Evolutionary conservation across 2,113 vertebrate species (phyloP).

Genomic region (Cyanistes caeruleus): DNA sequence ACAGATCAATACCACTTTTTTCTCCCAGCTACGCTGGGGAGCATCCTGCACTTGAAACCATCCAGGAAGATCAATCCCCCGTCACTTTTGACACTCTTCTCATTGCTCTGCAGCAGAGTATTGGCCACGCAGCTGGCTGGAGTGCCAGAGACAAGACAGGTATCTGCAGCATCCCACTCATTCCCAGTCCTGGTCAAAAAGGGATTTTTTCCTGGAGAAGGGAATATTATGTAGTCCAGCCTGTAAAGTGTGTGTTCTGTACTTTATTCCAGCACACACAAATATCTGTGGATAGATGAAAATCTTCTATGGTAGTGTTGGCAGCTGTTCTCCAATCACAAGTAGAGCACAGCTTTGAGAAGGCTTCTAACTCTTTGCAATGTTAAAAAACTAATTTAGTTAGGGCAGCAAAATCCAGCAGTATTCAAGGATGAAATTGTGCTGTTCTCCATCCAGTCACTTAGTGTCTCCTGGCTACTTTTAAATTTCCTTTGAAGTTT

Average conservation of each 20-base stretch:
- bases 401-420: neutral
- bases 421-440: neutral
- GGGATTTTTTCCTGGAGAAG: neutral
- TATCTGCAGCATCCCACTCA: neutral
- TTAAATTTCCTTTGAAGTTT: conserved; percentile 4
- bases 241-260: neutral
- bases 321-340: neutral
- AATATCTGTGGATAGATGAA: neutral
- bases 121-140: neutral
- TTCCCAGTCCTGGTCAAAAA: neutral
- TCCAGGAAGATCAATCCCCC: neutral
- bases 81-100: neutral
- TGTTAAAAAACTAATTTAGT: neutral
- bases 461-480: neutral
- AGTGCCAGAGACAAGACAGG: neutral
- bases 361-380: neutral
- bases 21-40: neutral
- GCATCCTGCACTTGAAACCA: neutral
- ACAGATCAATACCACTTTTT: conserved; percentile 64
- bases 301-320: neutral
- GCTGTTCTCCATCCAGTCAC: neutral
- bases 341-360: neutral
- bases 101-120: neutral
- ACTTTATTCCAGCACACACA: neutral
- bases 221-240: neutral